Evolutionary conservation across 64 coral and sea anemone species (phyloP), one percentile per base, ranked within the genome.

Genomic region (Hydrozoanthus tunicans): DNA sequence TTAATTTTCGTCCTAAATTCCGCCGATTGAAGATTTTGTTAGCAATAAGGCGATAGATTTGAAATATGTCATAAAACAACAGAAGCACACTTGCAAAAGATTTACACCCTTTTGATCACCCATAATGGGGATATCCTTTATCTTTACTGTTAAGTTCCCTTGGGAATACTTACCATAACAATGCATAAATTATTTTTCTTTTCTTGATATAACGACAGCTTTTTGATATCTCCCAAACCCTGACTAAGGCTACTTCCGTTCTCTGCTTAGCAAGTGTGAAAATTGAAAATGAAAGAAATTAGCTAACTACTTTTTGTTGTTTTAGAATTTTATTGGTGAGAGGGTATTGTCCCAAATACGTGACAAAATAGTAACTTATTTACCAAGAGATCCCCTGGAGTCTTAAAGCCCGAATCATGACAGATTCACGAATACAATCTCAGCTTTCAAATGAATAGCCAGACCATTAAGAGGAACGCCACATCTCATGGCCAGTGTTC

Each of bases 381-480:
- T 74, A 57, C 54, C 23, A 32, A 60, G 8, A 55, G 55, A 73
- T 51, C 84, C 67, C 84, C 15, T 15, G 68, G 69, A 61, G 84
- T 24, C 17, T 74, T 5, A 88, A 12, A 52, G 5, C 56, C 20
- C 51, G 74, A 88, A 72, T 88, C 53, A 23, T 59, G 56, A 69
- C 84, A 88, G n/a, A 75, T 88, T 69, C 59, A 14, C 53, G 73
- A 70, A 60, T 54, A 86, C 20, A 73, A 73, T 86, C 64, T 88
- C 54, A 88, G 53, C 9, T 73, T 60, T 59, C 66, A 53, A 88
- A 88, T 88, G 67, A 74, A 88, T 74, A 59, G 67, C 68, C 84
- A 75, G 57, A 17, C 84, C 51, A 51, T 86, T 51, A 59, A 88
- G 74, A 88, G 84, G 59, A 88, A 72, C 56, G 68, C 84, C 84